Evolutionary conservation across 2,888 invertebrate genomes (phyloP), one percentile per base, ranked within the genome.

Genomic region (Ochropacha duplaris): DNA sequence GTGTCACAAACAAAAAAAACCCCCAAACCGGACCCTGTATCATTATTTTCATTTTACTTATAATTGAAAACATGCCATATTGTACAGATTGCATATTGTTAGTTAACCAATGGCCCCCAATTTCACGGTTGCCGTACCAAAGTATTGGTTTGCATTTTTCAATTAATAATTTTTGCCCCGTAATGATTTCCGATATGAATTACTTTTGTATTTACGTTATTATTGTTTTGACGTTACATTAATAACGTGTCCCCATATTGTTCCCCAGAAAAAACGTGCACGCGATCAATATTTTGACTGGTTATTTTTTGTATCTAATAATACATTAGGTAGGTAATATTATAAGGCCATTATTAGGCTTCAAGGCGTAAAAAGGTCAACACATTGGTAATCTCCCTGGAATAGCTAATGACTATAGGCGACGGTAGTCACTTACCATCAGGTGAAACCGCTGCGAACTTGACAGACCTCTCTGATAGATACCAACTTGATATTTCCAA

Each of bases 101-200:
- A 36, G n/a, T 36, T 34, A 14, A 28, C 26, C 34, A 54, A 54
- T 54, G 50, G 24, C 52, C 39, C 57, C 56, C 50, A 64, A 64
- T 64, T 57, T 83, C 78, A 84, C 77, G 83, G 71, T 72, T 11
- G 26, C 28, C 62, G 69, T 60, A 58, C 61, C 63, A 56, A 65
- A 70, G 50, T 65, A 76, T 76, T 73, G 73, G 72, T 65, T 69
- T 57, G 66, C 67, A 64, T 73, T 79, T 79, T 82, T 78, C 79
- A 78, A 80, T 83, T 82, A 81, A 72, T 76, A 79, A 72, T 74
- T 78, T 57, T 76, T 55, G 65, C 68, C 66, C 54, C 56, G 69
- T 82, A 79, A 83, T 79, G 68, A 78, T 79, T 82, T 81, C 81
- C 81, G 70, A 76, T 75, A 72, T 57, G 49, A 63, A 65, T 66